phyloP scores from a whole-genome alignment of 2,888 invertebrate genomes.

The Rhaphigaster nebulosa region DNA sequence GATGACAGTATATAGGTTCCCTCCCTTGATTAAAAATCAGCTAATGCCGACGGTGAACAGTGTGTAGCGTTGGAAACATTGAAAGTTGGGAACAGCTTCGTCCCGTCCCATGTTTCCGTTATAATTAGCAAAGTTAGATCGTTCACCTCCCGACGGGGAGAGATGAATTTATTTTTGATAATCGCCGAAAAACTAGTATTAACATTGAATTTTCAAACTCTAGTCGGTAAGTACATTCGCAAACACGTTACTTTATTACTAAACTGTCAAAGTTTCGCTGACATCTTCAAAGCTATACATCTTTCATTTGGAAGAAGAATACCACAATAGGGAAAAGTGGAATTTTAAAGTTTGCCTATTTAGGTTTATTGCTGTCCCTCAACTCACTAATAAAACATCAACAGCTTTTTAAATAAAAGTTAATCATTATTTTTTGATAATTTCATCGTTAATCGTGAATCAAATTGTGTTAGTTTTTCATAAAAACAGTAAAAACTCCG shows the following conservation, averaged over 20 bases:
- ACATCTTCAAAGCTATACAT: not conserved
- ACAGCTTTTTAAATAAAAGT: no score
- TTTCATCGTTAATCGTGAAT: no score
- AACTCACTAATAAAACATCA: no score
- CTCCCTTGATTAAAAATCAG: not conserved
- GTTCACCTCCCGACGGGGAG: not conserved
- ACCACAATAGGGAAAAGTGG: no score
- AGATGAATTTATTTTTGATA: not conserved
- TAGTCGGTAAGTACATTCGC: not conserved
- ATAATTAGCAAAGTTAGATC: conserved; percentile 23
- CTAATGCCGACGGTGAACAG: not conserved
- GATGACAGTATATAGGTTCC: not conserved
- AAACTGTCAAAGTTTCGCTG: not conserved
- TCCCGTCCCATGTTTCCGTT: not conserved
- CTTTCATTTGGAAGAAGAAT: no score
- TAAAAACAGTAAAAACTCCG: no score
- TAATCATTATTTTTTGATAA: no score
- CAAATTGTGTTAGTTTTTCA: no score
- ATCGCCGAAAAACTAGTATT: not conserved
- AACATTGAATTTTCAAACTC: not conserved
- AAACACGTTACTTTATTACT: not conserved
- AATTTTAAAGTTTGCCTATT: no score
- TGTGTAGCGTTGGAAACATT: not conserved
- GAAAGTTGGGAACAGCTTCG: not conserved
- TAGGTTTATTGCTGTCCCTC: no score